Evolutionary conservation across 2,797 vertebrate genomes (phyloP), one percentile per base, ranked within the genome.

Genomic region (Micromesistius poutassou): DNA sequence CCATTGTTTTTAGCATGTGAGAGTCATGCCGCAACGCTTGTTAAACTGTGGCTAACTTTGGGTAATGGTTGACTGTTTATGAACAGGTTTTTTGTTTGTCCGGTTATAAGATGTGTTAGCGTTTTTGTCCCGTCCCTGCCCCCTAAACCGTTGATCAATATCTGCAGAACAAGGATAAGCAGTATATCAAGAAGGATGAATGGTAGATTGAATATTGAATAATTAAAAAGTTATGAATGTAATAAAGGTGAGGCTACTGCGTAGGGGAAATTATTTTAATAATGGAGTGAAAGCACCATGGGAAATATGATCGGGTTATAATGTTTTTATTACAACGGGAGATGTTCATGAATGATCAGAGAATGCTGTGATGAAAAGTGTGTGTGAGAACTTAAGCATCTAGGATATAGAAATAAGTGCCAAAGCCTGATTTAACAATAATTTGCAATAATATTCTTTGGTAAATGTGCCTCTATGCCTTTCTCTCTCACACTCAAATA

Each of bases 1-100:
- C 33, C 77, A 78, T 73, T 80, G 82, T 79, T 87, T 87, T 35
- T 71, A 83, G 86, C 90, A 88, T 89, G 90, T 91, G 87, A 92
- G 87, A 92, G 90, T 93, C 90, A 92, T 75, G 84, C 86, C 78
- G 79, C 81, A 25, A 3, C 73, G 82, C 74, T 38, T 82, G 86
- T 90, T 91, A 90, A 92, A 91, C 90, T 89, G 90, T 90, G 87
- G 33, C 82, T 90, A 82, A 72, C 78, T 79, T 82, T 81, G 83
- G 79, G 75, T 85, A 81, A 77, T 73, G 82, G 71, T 89, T 91
- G 84, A 86, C 76, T 66, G 84, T 78, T 77, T 90, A 91, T 85
- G 86, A 75, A 38, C 36, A 1, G 55, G 85, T 78, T 74, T 79
- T 35, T 36, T 38, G 35, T 88, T 7, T 71, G 83, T 81, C 77